Conservation (phyloP, 1,140 invertebrate genomes). For the Elysia chlorotica region DNA sequence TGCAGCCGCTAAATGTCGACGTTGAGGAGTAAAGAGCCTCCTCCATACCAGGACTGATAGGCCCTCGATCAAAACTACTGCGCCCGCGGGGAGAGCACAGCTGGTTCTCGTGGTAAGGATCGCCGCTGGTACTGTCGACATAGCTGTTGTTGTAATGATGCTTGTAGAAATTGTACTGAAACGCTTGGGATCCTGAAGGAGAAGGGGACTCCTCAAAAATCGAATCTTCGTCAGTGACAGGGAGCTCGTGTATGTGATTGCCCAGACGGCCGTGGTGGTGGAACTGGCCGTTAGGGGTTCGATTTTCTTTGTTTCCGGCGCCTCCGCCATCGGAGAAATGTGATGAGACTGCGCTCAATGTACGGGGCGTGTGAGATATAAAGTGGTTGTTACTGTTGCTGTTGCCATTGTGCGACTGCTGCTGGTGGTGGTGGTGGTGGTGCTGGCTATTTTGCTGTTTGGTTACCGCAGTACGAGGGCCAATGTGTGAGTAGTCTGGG, state of each 20-base stretch:
- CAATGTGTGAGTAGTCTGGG: constrained; percentile 13
- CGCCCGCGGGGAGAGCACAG: too few relatives aligned
- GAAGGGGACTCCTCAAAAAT: too few relatives aligned
- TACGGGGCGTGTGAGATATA: constrained; percentile 5
- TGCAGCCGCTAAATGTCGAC: too few relatives aligned
- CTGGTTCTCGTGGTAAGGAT: too few relatives aligned
- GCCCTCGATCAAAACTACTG: neutral
- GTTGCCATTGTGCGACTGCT: too few relatives aligned
- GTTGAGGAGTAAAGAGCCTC: constrained; percentile 11
- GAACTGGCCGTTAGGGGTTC: neutral
- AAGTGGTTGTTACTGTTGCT: neutral
- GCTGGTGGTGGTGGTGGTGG: too few relatives aligned
- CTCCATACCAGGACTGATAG: constrained; percentile 4
- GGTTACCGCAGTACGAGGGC: too few relatives aligned
- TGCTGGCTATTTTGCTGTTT: too few relatives aligned
- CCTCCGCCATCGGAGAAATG: neutral
- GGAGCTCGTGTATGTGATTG: too few relatives aligned
- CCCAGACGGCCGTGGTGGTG: neutral
- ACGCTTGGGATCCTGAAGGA: too few relatives aligned
- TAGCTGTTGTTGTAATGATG: neutral
- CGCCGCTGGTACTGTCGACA: neutral
- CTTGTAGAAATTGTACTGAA: too few relatives aligned
- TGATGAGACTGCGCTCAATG: neutral
- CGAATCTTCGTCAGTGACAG: too few relatives aligned
- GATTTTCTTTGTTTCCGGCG: constrained; percentile 20